A percentile compares a stretch with the other conserved stretches of the same genome.
phyloP scores from a whole-genome alignment of 2,888 invertebrate genomes.

The Lumbricus terrestris region DNA sequence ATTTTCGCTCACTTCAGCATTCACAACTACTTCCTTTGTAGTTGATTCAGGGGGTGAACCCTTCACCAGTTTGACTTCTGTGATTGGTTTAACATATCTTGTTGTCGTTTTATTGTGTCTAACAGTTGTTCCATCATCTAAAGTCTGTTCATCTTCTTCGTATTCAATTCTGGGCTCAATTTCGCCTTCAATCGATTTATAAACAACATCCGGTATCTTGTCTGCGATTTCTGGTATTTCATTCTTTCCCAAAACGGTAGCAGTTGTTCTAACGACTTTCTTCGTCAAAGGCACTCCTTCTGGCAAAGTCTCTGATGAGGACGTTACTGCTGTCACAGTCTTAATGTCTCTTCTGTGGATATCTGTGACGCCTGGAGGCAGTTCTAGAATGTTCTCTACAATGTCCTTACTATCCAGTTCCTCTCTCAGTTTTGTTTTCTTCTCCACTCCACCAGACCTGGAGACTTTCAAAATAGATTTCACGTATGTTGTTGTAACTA shows the following conservation, averaged over 20 bases:
- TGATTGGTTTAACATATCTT: slow-evolving; percentile 13
- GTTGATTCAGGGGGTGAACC: slow-evolving; percentile 15
- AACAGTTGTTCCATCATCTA: slow-evolving; percentile 17
- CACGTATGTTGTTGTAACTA: background rate
- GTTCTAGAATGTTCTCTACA: slow-evolving; percentile 25
- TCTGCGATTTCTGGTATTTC: background rate
- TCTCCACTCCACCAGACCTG: background rate
- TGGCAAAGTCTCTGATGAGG: background rate
- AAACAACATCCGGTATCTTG: background rate
- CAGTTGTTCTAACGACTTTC: slow-evolving; percentile 20
- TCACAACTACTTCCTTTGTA: background rate
- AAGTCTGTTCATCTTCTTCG: slow-evolving; percentile 11
- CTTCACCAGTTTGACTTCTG: slow-evolving; percentile 19
- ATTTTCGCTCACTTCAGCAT: slow-evolving; percentile 17
- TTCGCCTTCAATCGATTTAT: slow-evolving; percentile 18
- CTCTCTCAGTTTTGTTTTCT: slow-evolving; percentile 14
- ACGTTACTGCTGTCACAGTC: background rate
- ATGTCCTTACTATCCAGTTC: slow-evolving; percentile 14
- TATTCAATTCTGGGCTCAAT: background rate
- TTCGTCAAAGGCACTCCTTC: slow-evolving; percentile 14
- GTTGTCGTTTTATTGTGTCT: background rate
- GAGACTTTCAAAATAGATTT: background rate
- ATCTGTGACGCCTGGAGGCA: slow-evolving; percentile 22
- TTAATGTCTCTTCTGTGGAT: slow-evolving; percentile 11
- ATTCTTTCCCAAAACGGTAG: background rate